Base-by-base conservation (phyloP, 2,888 invertebrate genomes). In the Pristionchus fissidentatus region DNA sequence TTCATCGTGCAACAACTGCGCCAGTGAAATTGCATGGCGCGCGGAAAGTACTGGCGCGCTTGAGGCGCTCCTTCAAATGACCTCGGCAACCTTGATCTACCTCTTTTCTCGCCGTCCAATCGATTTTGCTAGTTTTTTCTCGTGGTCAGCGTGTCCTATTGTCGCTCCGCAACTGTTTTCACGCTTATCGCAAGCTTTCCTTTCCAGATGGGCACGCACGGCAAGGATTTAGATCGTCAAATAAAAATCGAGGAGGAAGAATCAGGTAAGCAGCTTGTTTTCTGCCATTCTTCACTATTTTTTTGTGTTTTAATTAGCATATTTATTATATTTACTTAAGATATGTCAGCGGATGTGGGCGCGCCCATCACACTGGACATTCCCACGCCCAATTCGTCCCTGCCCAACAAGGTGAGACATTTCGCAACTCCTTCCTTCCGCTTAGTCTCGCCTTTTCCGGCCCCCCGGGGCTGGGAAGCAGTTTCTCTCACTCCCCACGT, bases 21-120 rank as follows among this genome's bases (percentile, higher is more conserved):
- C 62, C 22, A 22, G 1, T 8, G 19, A 13, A 60, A 60, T 15
- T 60, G 62, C 62, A 15, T 41, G 41, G 26, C 70, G 43, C 70
- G 19, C 0, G 3, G 43, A 38, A 38, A 22, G n/a, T 66, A 7
- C 41, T 70, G 2, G 41, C 70, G 70, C 41, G 10, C 15, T 70
- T 70, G n/a, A 5, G n/a, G 10, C 22, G n/a, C n/a, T 2, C 70
- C 13, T 70, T 70, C 70, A 70, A 70, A 70, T 41, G 70, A 66
- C 41, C 70, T 70, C 70, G 41, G 43, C 70, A 70, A 70, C n/a
- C 70, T 66, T 66, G 62, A 66, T 66, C 62, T 66, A 66, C 62
- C 62, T 66, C 35, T 66, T 66, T 66, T 66, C 62, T 66, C 62
- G 13, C 19, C 1, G 13, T 26, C 35, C 38, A 38, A 22, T 66